Percentiles rank a stretch among this genome's conserved stretches.
Conservation (phyloP, 2,797 vertebrate species). For the Selene dorsalis region DNA sequence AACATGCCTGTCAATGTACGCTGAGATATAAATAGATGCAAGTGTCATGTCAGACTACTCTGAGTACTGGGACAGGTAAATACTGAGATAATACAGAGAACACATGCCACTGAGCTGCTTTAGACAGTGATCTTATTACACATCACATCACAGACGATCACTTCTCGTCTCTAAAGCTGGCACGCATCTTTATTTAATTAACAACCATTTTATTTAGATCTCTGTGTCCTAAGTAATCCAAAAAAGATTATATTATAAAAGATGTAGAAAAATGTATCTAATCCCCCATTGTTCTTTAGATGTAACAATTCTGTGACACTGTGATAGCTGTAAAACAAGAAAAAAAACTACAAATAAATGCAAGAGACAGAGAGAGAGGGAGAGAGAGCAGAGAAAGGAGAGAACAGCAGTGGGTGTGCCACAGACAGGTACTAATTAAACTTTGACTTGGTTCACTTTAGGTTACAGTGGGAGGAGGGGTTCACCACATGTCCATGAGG, state of each 20-base stretch:
- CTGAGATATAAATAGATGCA: constrained; percentile 66
- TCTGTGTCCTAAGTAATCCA: neutral
- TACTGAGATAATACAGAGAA: constrained; percentile 49
- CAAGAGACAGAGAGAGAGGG: constrained; percentile 42
- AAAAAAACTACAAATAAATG: constrained; percentile 44
- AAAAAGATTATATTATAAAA: neutral
- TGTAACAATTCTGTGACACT: constrained; percentile 41
- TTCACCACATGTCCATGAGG: constrained; percentile 67
- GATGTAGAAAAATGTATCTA: neutral
- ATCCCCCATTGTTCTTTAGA: neutral
- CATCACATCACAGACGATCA: constrained; percentile 30
- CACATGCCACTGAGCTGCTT: constrained; percentile 54
- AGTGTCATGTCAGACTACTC: constrained; percentile 39
- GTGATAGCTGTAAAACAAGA: constrained; percentile 48
- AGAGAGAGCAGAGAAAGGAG: constrained; percentile 31
- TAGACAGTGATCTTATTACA: constrained; percentile 64
- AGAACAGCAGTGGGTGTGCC: constrained; percentile 57
- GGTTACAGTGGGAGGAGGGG: constrained; percentile 65
- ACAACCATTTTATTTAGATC: neutral
- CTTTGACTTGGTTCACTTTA: constrained; percentile 64
- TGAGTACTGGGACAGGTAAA: constrained; percentile 50
- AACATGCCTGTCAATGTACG: constrained; percentile 32
- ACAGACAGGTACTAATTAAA: constrained; percentile 76
- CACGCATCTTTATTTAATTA: constrained; percentile 5
- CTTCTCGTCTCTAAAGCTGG: constrained; percentile 5